phyloP scores from a whole-genome alignment of 2,888 invertebrate genomes.

The Aphidius colemani region DNA sequence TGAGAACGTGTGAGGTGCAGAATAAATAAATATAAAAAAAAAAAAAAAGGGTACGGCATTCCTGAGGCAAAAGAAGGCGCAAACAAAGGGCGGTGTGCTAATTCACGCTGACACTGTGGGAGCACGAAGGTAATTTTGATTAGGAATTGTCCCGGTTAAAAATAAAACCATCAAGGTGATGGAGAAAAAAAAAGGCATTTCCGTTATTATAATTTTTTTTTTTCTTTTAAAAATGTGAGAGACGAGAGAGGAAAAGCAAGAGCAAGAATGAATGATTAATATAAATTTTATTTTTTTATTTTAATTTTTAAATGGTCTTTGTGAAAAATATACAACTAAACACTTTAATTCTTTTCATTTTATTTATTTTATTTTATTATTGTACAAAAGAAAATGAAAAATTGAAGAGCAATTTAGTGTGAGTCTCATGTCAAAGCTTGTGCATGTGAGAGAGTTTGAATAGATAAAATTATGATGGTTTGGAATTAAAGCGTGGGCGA shows the following conservation, averaged over 20 bases:
- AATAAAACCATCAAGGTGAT: slow-evolving; percentile 11
- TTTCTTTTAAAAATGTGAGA: slow-evolving; percentile 8
- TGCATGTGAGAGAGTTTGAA: no score
- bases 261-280: no score
- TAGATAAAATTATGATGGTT: no score
- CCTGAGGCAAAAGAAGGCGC: slow-evolving; percentile 11
- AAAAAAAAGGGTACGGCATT: slow-evolving; percentile 17
- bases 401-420: no score
- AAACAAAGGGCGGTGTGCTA: slow-evolving; percentile 18
- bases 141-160: slow-evolving; percentile 25
- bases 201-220: no score
- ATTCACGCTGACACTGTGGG: slow-evolving; percentile 18
- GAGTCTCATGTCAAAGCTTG: no score
- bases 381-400: no score
- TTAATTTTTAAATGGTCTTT: no score
- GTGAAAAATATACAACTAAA: background rate
- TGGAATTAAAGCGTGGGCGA: slow-evolving; percentile 14
- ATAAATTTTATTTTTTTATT: background rate
- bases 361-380: no score
- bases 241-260: slow-evolving; percentile 15
- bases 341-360: no score
- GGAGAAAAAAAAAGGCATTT: no score
- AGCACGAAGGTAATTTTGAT: slow-evolving; percentile 17
- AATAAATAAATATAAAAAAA: background rate
- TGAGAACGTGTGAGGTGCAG: background rate